These are phyloP conservation scores for Clusia tigrina DNA, from an alignment of 2,888 invertebrate genomes.

Conservation along the genomic window DNA sequence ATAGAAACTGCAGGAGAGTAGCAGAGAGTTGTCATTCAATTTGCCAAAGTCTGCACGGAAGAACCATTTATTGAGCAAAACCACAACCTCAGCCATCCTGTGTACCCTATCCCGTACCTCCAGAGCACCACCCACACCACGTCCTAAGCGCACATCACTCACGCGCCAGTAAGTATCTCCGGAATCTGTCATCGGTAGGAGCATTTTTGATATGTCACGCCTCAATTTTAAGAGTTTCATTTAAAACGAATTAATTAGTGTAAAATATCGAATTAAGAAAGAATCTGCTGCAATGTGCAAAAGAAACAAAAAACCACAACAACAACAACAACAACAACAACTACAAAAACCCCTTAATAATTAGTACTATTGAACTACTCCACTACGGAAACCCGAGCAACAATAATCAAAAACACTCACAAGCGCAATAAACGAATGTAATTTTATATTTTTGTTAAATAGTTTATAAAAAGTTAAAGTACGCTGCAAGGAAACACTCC, in stretches of 20 bases:
- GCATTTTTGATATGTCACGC: conserved; percentile 7
- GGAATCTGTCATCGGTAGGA: too few relatives aligned
- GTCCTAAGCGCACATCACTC: too few relatives aligned
- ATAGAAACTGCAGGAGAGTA: too few relatives aligned
- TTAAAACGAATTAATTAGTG: background rate
- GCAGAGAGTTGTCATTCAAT: too few relatives aligned
- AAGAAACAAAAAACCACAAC: too few relatives aligned
- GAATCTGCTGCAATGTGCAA: background rate
- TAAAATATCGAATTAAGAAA: background rate
- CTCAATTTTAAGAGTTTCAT: conserved; percentile 10
- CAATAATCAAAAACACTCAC: background rate
- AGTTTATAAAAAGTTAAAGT: conserved; percentile 22
- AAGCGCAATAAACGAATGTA: background rate
- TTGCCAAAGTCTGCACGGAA: too few relatives aligned
- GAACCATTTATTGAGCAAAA: too few relatives aligned
- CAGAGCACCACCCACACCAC: too few relatives aligned
- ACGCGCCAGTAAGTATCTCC: too few relatives aligned
- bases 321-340: conserved; percentile 11
- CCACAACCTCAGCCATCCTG: too few relatives aligned
- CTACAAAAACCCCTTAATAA: conserved; percentile 5
- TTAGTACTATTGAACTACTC: background rate
- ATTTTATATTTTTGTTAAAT: conserved; percentile 25
- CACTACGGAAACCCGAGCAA: background rate
- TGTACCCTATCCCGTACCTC: too few relatives aligned
- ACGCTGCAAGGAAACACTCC: too few relatives aligned